Evolutionary conservation across 2,797 vertebrate genomes (phyloP), one percentile per base, ranked within the genome.

Genomic region (Arvicola amphibius): DNA sequence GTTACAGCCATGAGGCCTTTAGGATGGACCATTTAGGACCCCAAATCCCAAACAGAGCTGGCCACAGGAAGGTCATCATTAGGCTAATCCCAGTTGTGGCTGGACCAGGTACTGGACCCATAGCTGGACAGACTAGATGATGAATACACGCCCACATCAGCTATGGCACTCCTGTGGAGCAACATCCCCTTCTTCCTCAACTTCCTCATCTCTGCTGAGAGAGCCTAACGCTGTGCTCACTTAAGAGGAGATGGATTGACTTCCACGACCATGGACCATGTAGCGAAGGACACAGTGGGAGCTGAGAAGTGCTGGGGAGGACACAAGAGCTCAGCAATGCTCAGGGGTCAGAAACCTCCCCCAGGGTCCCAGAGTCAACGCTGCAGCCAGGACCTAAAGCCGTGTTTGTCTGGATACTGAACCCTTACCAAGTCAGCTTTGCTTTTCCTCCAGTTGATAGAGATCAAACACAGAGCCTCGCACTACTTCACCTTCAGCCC

Each of bases 401-500:
- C 34, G 14, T 25, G 8, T 46, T 65, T 71, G 12, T 53, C 56
- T 77, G 77, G 63, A 71, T 80, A 13, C 6, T 59, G 63, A 80
- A 61, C 32, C 79, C 83, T 90, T 94, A 83, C 59, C n/a, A 79
- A 65, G 14, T 40, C 59, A 48, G 34, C 37, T 37, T 76, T 34
- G 76, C 34, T 34, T 34, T 56, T 43, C 27, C 61, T 46, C n/a
- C 48, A 56, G 48, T 27, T n/a, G 51, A 43, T 59, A 34, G 43
- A 1, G n/a, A 17, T 48, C 56, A 89, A 63, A 89, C 25, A 21
- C 40, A 63, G 87, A 46, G 19, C 19, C 32, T 27, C 3, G 1
- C 10, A 6, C 32, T 17, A 56, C 40, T 46, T 34, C 19, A 6
- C 21, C 63, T 25, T n/a, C 25, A 43, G 19, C 10, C 11, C 4